Base-by-base conservation (phyloP, 2,888 invertebrate genomes). In the Eucera pruinosa region DNA sequence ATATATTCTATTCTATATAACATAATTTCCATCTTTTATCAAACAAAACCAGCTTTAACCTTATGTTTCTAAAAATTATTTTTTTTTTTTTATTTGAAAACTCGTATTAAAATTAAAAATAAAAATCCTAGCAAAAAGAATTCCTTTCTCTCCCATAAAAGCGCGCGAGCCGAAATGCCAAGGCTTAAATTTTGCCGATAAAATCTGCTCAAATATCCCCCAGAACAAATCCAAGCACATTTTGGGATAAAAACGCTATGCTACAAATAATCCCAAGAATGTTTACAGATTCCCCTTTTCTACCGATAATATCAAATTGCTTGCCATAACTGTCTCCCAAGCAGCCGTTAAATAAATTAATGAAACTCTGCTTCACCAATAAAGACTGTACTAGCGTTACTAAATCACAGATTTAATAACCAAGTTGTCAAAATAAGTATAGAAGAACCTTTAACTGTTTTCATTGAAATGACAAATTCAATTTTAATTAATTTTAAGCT, bases 311-410 rank as follows among this genome's bases (percentile, higher is more conserved):
- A 48, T 47, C 30, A 11, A 18, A 57, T 41, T 50, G 30, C 25
- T 36, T 25, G 20, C 41, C 18, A 9, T 58, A 67, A 15, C 15
- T 36, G 20, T 47, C 47, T 47, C 18, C n/a, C n/a, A 36, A 20
- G n/a, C 30, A 27, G 39, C 33, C 41, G 20, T 20, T 23, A 20
- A 58, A 50, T 33, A 60, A 68, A 60, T 68, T 41, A 60, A n/a
- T 23, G 2, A 27, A 41, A 30, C 23, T 5, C 15, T 68, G 41
- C 43, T 60, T 68, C 13, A 15, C 23, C 52, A 30, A 52, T 52
- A 50, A 43, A 30, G 36, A 25, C 23, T 6, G 30, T 60, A 52
- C 55, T 55, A 54, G 41, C 36, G 11, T 25, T 15, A 18, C 13
- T n/a, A 54, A 45, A 54, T 52, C 65, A 33, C 33, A 33, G 45